Percentiles rank a stretch among this genome's conserved stretches.
phyloP scores from a whole-genome alignment of 2,113 vertebrate species.

The Calidris pugnax region DNA sequence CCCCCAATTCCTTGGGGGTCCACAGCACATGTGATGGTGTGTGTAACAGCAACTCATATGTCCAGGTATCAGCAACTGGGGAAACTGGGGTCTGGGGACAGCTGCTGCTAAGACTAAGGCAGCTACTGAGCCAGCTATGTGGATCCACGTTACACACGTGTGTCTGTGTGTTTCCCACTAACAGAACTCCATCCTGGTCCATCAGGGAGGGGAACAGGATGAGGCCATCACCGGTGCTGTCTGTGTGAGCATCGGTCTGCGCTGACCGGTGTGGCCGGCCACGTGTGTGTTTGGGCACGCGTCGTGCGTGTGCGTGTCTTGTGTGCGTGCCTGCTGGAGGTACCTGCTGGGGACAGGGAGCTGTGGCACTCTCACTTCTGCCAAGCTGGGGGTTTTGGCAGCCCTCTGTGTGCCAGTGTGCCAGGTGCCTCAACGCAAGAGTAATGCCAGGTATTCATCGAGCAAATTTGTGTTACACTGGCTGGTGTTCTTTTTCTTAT shows the following conservation, averaged over 20 bases:
- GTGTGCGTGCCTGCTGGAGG: background rate
- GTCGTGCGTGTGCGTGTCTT: background rate
- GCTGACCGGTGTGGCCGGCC: background rate
- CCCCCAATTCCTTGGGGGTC: rapidly evolving
- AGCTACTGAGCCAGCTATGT: background rate
- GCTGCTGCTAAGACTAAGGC: background rate
- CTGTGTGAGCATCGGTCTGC: background rate
- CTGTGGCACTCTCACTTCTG: background rate
- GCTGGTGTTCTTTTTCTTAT: background rate
- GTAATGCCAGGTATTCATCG: background rate
- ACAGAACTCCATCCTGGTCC: background rate
- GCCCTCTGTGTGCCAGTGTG: rapidly evolving
- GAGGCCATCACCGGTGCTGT: rapidly evolving
- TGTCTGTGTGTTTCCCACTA: background rate
- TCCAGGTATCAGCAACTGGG: background rate
- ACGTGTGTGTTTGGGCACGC: rapidly evolving
- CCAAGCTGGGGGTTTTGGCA: rapidly evolving
- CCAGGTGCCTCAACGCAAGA: background rate
- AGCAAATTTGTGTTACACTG: background rate
- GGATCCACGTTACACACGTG: rapidly evolving
- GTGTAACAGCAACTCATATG: rapidly evolving
- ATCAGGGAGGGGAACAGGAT: background rate
- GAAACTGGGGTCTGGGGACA: background rate
- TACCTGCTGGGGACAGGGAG: background rate
- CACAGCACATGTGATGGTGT: rapidly evolving